Evolutionary conservation across 1,140 invertebrate species (phyloP).

Genomic region (Episyrphus balteatus): DNA sequence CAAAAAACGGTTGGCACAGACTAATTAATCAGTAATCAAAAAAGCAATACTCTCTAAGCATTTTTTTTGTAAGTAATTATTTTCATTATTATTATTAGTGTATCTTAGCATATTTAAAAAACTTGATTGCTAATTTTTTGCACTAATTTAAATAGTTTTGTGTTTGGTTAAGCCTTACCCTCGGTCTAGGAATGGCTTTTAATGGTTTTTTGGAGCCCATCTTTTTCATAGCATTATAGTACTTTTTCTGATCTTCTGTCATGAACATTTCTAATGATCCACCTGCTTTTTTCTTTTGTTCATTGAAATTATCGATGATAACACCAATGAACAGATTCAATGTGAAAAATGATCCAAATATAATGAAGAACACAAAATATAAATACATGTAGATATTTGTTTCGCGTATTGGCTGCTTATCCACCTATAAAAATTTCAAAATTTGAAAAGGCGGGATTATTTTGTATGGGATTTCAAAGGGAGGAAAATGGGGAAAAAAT

Average conservation of each 20-base stretch:
- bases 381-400: conserved; percentile 95
- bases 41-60: too few species aligned
- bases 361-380: conserved; percentile 97
- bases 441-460: not conserved
- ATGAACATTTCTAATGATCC: conserved; percentile 99
- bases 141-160: conserved; percentile 13
- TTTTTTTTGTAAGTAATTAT: conserved; percentile 3
- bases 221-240: conserved; percentile 99
- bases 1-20: too few species aligned
- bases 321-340: conserved; percentile 97
- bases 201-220: conserved; percentile 97
- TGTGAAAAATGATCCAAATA: conserved; percentile 95
- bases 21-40: too few species aligned
- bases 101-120: conserved; percentile 5
- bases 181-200: conserved; percentile 94
- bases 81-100: conserved; percentile 2
- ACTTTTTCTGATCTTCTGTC: conserved; percentile 99
- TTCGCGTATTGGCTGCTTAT: conserved; percentile 85
- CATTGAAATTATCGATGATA: conserved; percentile 98
- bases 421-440: conserved; percentile 47
- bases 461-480: too few species aligned
- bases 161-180: conserved; percentile 50
- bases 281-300: conserved; percentile 98
- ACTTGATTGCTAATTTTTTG: conserved; percentile 3
- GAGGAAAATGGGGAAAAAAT: not conserved